Conservation (phyloP, 2,113 vertebrate species). For the Corydoras maculifer region DNA sequence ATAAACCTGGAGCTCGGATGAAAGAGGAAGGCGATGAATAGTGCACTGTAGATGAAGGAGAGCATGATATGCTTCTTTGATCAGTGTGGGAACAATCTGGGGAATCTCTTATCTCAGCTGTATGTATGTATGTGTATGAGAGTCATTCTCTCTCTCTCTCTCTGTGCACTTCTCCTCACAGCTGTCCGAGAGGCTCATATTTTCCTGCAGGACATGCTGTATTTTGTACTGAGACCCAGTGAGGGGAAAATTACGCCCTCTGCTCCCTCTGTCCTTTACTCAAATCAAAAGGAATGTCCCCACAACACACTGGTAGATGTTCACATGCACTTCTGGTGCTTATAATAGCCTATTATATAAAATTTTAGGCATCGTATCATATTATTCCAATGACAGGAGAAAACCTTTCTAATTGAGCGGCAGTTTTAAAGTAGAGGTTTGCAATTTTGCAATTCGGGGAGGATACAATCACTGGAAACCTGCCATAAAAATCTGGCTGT, state of each 20-base stretch:
- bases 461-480: too few species aligned
- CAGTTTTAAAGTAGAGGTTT: too few species aligned
- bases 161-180: constrained; percentile 11
- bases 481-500: too few species aligned
- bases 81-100: constrained; percentile 29
- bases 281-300: constrained; percentile 3
- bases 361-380: not conserved
- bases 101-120: constrained; percentile 13
- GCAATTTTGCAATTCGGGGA: too few species aligned
- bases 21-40: too few species aligned
- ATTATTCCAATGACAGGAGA: too few species aligned
- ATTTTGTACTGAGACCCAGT: constrained; percentile 11
- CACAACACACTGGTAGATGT: not conserved
- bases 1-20: too few species aligned
- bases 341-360: not conserved
- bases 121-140: constrained; percentile 23
- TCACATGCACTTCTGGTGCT: not conserved
- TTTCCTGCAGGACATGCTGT: constrained; percentile 22
- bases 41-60: not conserved
- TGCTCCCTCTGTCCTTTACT: not conserved
- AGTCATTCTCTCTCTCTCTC: not conserved
- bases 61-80: constrained; percentile 19
- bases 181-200: constrained; percentile 24
- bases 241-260: constrained; percentile 3
- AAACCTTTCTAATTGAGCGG: too few species aligned